Base-by-base conservation (phyloP, 2,797 vertebrate species). In the Pygocentrus nattereri region DNA sequence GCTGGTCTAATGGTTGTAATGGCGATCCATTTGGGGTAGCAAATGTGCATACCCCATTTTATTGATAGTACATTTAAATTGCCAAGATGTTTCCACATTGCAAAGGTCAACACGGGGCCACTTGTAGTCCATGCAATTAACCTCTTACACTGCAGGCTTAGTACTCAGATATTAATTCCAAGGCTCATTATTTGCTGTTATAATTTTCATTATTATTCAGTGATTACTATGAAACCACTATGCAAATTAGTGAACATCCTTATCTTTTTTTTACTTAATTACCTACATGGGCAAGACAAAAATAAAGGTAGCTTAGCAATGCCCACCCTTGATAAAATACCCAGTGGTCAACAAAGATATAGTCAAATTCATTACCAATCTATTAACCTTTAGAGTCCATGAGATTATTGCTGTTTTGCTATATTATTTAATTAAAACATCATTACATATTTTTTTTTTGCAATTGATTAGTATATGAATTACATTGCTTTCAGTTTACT, bases 1-100 rank as follows among this genome's bases (percentile, higher is more conserved):
- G 58, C 67, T 70, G 70, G 61, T 74, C 78, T 74, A 85, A 77
- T 81, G 81, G 79, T 58, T 75, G 78, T 83, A 82, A 81, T 82
- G 78, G 75, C 12, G 44, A 76, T 49, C 49, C 76, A 70, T 78
- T 80, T 80, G 62, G 76, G 71, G 61, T 71, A 79, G 65, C 27
- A 64, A 80, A 79, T 52, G 70, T 58, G 74, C 68, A 54, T 85
- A 71, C 81, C 41, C 59, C 54, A 30, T 75, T 78, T 81, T 79
- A 83, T 56, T 79, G 70, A 84, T 65, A 27, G 71, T 16, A 38
- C 25, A 64, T 49, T 65, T 65, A 18, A 59, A 77, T 77, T 74
- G 38, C 50, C 59, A 72, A 41, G 41, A 79, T 47, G 19, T 74
- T 74, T 30, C 34, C 59, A 72, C 16, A 52, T 34, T 72, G 70